Conservation (phyloP, 2,113 vertebrate genomes). For the Rousettus leschenaultii region DNA sequence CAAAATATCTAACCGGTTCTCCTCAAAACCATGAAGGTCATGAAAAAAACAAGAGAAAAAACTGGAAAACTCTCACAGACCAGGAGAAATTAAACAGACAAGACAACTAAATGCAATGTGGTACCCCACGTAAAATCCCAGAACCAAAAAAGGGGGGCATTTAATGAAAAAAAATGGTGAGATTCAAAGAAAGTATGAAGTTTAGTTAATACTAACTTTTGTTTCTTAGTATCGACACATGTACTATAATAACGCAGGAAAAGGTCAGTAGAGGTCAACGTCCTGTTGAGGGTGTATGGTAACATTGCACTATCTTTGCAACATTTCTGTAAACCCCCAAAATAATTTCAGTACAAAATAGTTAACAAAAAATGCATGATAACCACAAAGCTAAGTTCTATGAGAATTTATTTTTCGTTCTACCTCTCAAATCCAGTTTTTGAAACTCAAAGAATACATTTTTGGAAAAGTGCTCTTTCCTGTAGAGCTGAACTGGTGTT, state of each 20-base stretch:
- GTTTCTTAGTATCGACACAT: background rate
- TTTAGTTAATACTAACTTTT: background rate
- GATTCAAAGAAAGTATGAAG: background rate
- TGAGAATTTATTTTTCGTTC: background rate
- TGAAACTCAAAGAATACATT: background rate
- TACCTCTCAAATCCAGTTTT: background rate
- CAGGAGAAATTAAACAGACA: background rate
- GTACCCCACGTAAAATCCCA: background rate
- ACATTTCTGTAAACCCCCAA: background rate
- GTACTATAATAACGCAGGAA: background rate
- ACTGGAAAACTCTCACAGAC: background rate
- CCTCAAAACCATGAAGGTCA: background rate
- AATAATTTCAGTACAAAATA: background rate
- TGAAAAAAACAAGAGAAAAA: background rate
- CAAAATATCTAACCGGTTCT: background rate
- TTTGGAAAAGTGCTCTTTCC: background rate
- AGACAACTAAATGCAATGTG: background rate
- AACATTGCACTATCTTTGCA: background rate
- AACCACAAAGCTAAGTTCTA: background rate
- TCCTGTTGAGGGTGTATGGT: fast-evolving
- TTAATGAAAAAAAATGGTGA: background rate
- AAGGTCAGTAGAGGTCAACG: background rate
- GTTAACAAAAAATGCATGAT: background rate
- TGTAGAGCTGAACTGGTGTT: background rate
- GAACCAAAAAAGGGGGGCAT: background rate